A percentile compares a stretch with the other conserved stretches of the same genome.
phyloP scores from a whole-genome alignment of 2,113 vertebrate species.

The Eudyptes chrysolophus region DNA sequence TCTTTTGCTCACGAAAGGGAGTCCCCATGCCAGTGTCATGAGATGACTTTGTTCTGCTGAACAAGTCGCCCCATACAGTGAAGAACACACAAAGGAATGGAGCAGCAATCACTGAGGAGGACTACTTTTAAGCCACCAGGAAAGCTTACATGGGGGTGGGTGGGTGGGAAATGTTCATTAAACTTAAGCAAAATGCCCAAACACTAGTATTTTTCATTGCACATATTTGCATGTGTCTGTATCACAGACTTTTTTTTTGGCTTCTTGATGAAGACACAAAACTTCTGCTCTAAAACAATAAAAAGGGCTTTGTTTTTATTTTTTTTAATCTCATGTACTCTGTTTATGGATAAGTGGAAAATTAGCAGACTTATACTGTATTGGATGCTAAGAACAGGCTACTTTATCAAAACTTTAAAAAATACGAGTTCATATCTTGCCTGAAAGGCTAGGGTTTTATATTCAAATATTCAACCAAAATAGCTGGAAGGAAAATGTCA shows the following conservation, averaged over 20 bases:
- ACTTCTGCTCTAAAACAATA: neutral
- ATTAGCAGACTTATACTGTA: neutral
- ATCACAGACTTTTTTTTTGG: neutral
- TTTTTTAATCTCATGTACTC: neutral
- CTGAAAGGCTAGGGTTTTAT: neutral
- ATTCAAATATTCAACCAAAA: constrained; percentile 10
- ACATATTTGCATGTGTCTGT: neutral
- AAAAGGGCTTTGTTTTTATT: neutral
- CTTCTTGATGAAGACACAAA: neutral
- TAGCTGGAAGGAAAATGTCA: neutral
- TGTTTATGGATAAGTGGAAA: neutral
- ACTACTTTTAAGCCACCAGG: neutral
- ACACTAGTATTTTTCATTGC: neutral
- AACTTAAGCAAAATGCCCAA: neutral
- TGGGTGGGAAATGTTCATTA: neutral
- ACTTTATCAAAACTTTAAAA: neutral
- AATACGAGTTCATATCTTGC: neutral
- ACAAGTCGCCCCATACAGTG: neutral
- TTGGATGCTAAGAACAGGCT: neutral
- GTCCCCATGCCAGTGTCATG: neutral
- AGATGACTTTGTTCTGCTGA: neutral
- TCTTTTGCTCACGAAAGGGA: neutral
- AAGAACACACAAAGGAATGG: neutral
- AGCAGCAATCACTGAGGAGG: neutral
- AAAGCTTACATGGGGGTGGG: neutral